A percentile compares a stretch with the other conserved stretches of the same genome.
Conservation (phyloP, 2,888 invertebrate species). For the Elgonia sp. region DNA sequence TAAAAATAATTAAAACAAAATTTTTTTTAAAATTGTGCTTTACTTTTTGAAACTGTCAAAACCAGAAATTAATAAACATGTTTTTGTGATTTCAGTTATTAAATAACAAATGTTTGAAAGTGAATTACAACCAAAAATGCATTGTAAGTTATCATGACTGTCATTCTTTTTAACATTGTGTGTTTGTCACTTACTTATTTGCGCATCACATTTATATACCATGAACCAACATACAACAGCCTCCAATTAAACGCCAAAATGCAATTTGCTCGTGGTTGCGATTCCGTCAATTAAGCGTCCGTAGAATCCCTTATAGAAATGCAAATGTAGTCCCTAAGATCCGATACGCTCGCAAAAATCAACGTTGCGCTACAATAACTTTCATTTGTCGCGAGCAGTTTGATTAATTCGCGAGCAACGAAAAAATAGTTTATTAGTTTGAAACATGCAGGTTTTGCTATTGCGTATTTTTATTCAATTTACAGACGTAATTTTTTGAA, state of each 20-base stretch:
- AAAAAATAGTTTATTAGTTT: slow-evolving; percentile 23
- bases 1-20: background rate
- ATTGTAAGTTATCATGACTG: slow-evolving; percentile 65
- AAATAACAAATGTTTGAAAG: slow-evolving; percentile 71
- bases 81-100: slow-evolving; percentile 71
- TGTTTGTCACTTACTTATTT: slow-evolving; percentile 67
- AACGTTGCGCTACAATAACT: slow-evolving; percentile 10
- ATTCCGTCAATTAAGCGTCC: slow-evolving; percentile 61
- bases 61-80: slow-evolving; percentile 50
- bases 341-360: slow-evolving; percentile 39
- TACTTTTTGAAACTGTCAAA: background rate
- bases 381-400: slow-evolving; percentile 17
- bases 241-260: slow-evolving; percentile 50
- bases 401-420: slow-evolving; percentile 5
- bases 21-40: background rate
- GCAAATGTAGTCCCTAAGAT: slow-evolving; percentile 48
- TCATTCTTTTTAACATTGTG: slow-evolving; percentile 60
- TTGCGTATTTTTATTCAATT: background rate
- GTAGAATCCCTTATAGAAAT: slow-evolving; percentile 27
- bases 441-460: slow-evolving; percentile 25
- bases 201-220: slow-evolving; percentile 58
- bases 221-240: slow-evolving; percentile 62
- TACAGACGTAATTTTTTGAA: too few species aligned
- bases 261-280: slow-evolving; percentile 51
- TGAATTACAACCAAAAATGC: slow-evolving; percentile 64